Evolutionary conservation across 2,888 invertebrate genomes (phyloP).

Genomic region (Itoplectis maculator): DNA sequence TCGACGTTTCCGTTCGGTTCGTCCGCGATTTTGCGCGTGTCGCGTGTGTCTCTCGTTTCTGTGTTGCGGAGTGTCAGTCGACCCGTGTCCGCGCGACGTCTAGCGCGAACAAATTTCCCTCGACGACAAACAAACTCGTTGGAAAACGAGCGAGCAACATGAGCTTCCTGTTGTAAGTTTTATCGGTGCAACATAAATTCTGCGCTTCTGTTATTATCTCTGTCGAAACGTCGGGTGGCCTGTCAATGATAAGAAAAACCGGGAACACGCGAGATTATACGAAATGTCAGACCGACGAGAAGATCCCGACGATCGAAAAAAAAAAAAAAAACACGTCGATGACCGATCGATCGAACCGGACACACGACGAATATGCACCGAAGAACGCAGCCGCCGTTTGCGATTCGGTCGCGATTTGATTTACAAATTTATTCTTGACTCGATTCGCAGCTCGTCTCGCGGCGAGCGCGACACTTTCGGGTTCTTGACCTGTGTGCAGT

Average conservation of each 20-base stretch:
- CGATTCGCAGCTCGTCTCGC: slow-evolving; percentile 40
- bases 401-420: slow-evolving; percentile 28
- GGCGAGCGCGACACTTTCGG: too few relatives aligned
- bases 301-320: neutral
- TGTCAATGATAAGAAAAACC: slow-evolving; percentile 8
- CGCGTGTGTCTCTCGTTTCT: too few relatives aligned
- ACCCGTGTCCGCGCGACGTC: slow-evolving; percentile 46
- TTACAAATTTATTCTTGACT: slow-evolving; percentile 55
- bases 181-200: slow-evolving; percentile 35
- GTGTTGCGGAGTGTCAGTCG: slow-evolving; percentile 6
- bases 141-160: slow-evolving; percentile 76
- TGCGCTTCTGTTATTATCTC: slow-evolving; percentile 10
- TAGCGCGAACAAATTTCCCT: slow-evolving; percentile 18
- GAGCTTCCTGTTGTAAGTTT: slow-evolving; percentile 84
- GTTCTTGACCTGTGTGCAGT: slow-evolving; percentile 67
- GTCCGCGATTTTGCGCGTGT: too few relatives aligned
- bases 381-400: neutral
- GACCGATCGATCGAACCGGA: slow-evolving; percentile 25
- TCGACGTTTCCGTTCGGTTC: neutral
- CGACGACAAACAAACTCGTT: slow-evolving; percentile 67
- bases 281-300: slow-evolving; percentile 17
- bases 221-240: neutral
- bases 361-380: neutral
- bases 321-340: neutral
- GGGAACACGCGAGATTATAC: neutral